Evolutionary conservation across 2,113 vertebrate genomes (phyloP), one percentile per base, ranked within the genome.

Genomic region (Corythoichthys intestinalis): DNA sequence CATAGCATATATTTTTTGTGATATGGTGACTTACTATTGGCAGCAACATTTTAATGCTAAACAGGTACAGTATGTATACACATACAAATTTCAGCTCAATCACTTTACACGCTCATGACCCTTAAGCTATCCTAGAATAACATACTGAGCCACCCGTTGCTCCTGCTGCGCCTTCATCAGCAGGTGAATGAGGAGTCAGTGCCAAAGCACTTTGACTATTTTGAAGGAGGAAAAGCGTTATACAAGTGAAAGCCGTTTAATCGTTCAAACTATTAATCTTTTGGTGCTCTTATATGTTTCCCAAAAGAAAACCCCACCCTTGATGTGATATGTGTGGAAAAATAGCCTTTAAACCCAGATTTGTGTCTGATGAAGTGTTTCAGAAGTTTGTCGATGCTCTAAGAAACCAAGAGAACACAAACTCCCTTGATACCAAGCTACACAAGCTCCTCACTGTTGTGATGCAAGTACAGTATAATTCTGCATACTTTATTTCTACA

Each of bases 341-440:
- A 83, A 49, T 56, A 72, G 53, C 74, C 83, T 76, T 69, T 53
- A 71, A 34, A 64, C 61, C 35, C 76, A 64, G 53, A 81, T 65
- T 75, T 76, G 65, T 72, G 82, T 34, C 64, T 73, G 79, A 83
- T 58, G 80, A 60, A 74, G 47, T 2, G 15, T 70, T 71, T 71
- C 34, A 50, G 48, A 63, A 50, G 63, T 62, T 68, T 65, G 52
- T 46, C 52, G 46, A 41, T 60, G 38, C 66, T 37, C 52, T 46
- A 52, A 76, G 57, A 79, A 38, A 39, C 39, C 58, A 71, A 66
- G 37, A 75, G 76, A 78, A 20, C 15, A 54, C 5, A 2, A 41
- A 39, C 54, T 77, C 75, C 70, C 73, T 44, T 1, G 68, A 66
- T 63, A 66, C 57, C 1, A 1, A 62, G 63, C 63, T n/a, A 8